Base-by-base conservation (phyloP, 2,888 invertebrate genomes). In the Drosophila pseudotakahashii region DNA sequence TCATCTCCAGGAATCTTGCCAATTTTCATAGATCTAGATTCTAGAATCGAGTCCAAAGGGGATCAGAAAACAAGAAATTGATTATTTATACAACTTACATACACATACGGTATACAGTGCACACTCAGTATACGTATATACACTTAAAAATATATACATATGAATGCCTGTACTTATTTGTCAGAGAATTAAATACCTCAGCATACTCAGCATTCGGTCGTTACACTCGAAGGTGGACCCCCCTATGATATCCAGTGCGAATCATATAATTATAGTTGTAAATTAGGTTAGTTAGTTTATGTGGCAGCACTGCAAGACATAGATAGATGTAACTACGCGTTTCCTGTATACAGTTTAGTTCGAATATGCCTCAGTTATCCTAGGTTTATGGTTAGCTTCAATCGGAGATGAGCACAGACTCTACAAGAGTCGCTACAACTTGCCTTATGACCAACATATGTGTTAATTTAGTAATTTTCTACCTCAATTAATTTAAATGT, bases 381-480 rank as follows among this genome's bases (percentile, higher is more conserved):
- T 84, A 82, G 77, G 68, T 84, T 82, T 76, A 81, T 73, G 73
- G 75, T 74, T 81, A 84, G 71, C 78, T 79, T 73, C 76, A 79
- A 79, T 78, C 66, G 71, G 72, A 62, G 73, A 77, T 71, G 75
- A 73, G 68, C 72, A 57, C 54, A 76, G 66, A 76, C 74, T 88
- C 85, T 86, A 68, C 70, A 88, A 86, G 85, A 88, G 85, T 83
- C 66, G 66, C 52, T 70, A 73, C 69, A 70, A 84, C 87, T 85
- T 85, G 84, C 84, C 84, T 85, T 85, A 83, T 77, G 81, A 66
- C 64, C 59, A 77, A 72, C 68, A 76, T 79, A 81, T 87, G 87
- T 84, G 87, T 84, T 87, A 86, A 71, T 88, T 88, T 85, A 88
- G 86, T 88, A 88, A 85, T 85, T 79, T 77, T 87, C 88, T 86